Percentiles rank a stretch among this genome's conserved stretches.
Conservation (phyloP, 2,888 invertebrate genomes). For the Gastracanthus pulcherrimus region DNA sequence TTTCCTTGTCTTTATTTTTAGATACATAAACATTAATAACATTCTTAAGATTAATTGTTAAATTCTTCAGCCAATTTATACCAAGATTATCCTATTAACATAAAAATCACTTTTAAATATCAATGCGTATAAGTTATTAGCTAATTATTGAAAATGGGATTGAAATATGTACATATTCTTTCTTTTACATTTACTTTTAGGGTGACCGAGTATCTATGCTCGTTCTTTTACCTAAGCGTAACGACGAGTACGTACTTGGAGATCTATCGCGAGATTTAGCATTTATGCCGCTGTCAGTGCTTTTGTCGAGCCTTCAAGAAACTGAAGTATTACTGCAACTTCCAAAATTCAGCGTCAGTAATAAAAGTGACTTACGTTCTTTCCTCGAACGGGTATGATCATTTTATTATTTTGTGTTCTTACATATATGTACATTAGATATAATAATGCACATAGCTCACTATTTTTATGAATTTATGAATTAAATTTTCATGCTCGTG, state of each 20-base stretch:
- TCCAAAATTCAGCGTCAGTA: slow-evolving; percentile 83
- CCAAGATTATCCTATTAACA: no score
- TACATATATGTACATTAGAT: no score
- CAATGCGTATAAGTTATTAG: no score
- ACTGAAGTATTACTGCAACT: slow-evolving; percentile 80
- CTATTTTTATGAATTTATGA: no score
- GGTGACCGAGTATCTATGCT: slow-evolving; percentile 82
- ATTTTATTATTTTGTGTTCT: slow-evolving; percentile 9
- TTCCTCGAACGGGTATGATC: slow-evolving; percentile 77
- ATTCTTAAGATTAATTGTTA: no score
- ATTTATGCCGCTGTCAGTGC: slow-evolving; percentile 79
- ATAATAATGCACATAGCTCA: no score
- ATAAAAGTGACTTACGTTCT: slow-evolving; percentile 78
- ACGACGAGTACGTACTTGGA: slow-evolving; percentile 77
- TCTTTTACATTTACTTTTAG: slow-evolving; percentile 75
- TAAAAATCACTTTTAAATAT: no score
- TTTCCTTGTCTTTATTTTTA: no score
- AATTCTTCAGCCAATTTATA: no score
- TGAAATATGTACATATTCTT: neutral
- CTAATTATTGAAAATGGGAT: no score
- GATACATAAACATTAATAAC: no score
- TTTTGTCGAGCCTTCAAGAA: slow-evolving; percentile 77
- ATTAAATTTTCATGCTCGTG: no score
- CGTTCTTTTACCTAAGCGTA: slow-evolving; percentile 79
- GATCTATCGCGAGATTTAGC: slow-evolving; percentile 80